phyloP scores from a whole-genome alignment of 2,888 invertebrate genomes.

The Lingula anatina region DNA sequence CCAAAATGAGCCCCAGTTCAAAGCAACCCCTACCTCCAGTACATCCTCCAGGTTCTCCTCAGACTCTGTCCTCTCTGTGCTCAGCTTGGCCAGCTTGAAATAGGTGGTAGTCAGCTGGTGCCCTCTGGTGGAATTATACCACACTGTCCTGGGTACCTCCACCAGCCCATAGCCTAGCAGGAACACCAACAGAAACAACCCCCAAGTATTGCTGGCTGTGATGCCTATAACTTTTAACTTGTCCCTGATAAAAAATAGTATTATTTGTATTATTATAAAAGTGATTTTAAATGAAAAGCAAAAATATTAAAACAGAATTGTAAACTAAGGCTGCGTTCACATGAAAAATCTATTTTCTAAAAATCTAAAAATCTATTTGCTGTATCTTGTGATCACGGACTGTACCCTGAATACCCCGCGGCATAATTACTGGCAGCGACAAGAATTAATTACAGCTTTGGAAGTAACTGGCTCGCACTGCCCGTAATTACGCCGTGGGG shows the following conservation, averaged over 20 bases:
- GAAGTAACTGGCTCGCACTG: no score
- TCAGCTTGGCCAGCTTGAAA: constrained; percentile 89
- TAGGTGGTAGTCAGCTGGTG: constrained; percentile 81
- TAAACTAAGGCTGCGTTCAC: no score
- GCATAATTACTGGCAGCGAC: no score
- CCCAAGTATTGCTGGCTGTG: constrained; percentile 99
- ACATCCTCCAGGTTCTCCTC: constrained; percentile 95
- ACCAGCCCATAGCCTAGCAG: constrained; percentile 91
- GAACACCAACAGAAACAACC: constrained; percentile 86
- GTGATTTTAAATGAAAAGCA: neutral
- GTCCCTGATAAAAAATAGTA: constrained; percentile 55
- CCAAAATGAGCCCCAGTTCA: no score
- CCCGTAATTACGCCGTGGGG: no score
- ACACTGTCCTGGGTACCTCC: constrained; percentile 82
- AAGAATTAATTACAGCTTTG: no score
- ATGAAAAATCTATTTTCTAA: no score
- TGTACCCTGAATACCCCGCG: no score
- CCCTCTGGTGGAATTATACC: constrained; percentile 83
- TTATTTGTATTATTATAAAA: neutral
- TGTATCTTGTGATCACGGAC: no score
- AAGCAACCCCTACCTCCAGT: no score
- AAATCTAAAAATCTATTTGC: no score
- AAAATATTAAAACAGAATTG: neutral
- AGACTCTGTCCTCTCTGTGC: constrained; percentile 92
- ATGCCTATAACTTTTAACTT: constrained; percentile 95